Conservation (phyloP, 2,888 invertebrate species). For the Mystacides longicornis region DNA sequence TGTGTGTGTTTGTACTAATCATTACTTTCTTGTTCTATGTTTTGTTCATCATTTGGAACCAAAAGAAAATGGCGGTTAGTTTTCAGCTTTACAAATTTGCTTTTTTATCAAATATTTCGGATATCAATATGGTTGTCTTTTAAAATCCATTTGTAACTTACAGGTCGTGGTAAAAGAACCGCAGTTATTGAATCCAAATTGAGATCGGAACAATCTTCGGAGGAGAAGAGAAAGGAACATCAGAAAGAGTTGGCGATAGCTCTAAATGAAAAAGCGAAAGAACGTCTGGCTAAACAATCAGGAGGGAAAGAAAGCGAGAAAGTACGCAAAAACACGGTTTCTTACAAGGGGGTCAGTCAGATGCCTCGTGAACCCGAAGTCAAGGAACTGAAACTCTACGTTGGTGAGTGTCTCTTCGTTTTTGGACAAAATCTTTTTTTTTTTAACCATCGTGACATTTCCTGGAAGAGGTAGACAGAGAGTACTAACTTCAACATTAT, state of each 20-base stretch:
- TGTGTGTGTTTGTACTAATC: neutral
- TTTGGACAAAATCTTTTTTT: neutral
- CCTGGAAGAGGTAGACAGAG: too few species aligned
- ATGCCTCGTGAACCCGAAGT: constrained; percentile 94
- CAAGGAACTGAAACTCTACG: constrained; percentile 87
- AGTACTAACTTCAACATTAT: too few species aligned
- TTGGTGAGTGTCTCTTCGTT: constrained; percentile 79
- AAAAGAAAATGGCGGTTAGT: constrained; percentile 24
- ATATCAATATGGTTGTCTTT: constrained; percentile 7
- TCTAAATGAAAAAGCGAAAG: constrained; percentile 88
- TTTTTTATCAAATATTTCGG: constrained; percentile 22
- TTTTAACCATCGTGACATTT: constrained; percentile 9
- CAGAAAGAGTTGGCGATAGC: constrained; percentile 89
- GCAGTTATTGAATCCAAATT: constrained; percentile 91
- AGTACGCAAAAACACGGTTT: constrained; percentile 87
- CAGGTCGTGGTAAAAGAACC: constrained; percentile 70
- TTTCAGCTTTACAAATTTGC: constrained; percentile 1
- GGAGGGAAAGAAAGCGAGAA: constrained; percentile 82
- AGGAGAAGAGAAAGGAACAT: constrained; percentile 95
- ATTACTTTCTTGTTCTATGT: constrained; percentile 20
- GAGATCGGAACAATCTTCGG: constrained; percentile 88
- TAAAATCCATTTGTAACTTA: constrained; percentile 22
- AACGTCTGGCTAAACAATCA: constrained; percentile 81
- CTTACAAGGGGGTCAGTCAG: constrained; percentile 86
- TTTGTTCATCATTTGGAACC: constrained; percentile 13